Evolutionary conservation across 2,113 vertebrate genomes (phyloP).

Genomic region (Empidonax alnorum): DNA sequence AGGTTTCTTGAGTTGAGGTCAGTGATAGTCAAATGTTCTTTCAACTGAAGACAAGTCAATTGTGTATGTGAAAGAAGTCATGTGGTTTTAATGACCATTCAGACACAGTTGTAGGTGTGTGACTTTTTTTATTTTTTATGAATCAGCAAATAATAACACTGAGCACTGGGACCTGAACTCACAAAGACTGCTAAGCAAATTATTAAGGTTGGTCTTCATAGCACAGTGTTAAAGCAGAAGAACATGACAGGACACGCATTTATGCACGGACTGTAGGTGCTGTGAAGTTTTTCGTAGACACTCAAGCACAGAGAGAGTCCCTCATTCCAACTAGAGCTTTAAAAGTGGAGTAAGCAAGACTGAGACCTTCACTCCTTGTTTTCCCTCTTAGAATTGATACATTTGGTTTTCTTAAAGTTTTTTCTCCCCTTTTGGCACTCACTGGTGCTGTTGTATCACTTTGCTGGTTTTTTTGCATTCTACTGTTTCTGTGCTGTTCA

Average conservation of each 20-base stretch:
- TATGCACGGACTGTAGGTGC: background rate
- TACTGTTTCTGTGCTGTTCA: background rate
- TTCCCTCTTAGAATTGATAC: background rate
- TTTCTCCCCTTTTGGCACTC: rapidly evolving
- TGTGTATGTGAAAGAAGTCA: background rate
- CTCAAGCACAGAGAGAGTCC: background rate
- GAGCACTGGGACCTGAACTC: background rate
- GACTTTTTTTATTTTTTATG: background rate
- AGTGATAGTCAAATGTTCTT: background rate
- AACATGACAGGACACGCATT: background rate
- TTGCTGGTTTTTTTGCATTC: background rate
- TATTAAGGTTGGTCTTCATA: background rate
- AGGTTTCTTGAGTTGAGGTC: background rate
- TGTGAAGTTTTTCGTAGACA: background rate
- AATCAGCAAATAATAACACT: background rate
- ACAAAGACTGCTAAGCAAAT: rapidly evolving
- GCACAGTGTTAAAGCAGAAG: background rate
- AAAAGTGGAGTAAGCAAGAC: background rate
- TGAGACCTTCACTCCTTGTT: background rate
- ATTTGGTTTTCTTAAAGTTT: background rate
- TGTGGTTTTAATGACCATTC: background rate
- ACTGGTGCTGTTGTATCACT: background rate
- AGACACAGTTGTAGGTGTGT: background rate
- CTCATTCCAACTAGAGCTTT: background rate
- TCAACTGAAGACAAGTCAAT: no score